phyloP scores from a whole-genome alignment of 2,888 invertebrate species.

The Hoplodrina blanda region DNA sequence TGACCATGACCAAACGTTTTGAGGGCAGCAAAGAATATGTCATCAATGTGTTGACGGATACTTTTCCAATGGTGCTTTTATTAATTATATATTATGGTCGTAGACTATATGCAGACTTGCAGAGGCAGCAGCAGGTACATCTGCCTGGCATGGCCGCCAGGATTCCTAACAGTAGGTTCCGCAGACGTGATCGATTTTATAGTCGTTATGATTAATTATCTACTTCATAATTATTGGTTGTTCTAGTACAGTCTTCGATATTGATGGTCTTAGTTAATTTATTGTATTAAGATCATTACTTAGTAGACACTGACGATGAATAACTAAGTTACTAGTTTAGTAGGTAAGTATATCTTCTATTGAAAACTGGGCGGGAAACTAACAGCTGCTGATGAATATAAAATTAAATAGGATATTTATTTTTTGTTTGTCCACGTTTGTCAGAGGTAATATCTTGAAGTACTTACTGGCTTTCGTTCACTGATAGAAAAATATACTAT shows the following conservation, averaged over 20 bases:
- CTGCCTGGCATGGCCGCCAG: conserved; percentile 17
- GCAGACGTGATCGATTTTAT: conserved; percentile 18
- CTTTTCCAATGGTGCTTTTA: neutral
- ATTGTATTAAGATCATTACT: conserved; percentile 3
- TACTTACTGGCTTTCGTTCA: too few relatives aligned
- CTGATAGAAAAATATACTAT: too few relatives aligned
- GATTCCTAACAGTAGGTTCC: conserved; percentile 30
- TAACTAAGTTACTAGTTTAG: neutral
- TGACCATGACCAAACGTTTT: neutral
- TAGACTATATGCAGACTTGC: too few relatives aligned
- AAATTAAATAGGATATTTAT: too few relatives aligned
- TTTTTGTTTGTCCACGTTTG: too few relatives aligned
- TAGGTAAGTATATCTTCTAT: too few relatives aligned
- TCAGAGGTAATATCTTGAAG: too few relatives aligned
- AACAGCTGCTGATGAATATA: too few relatives aligned
- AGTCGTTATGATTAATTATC: conserved; percentile 24
- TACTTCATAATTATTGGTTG: conserved; percentile 21
- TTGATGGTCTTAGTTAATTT: neutral
- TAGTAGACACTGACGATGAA: neutral
- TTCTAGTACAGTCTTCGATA: conserved; percentile 7
- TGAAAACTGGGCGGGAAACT: too few relatives aligned
- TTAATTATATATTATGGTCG: too few relatives aligned
- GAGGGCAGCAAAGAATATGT: neutral
- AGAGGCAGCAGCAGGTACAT: neutral
- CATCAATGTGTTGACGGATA: neutral